Conservation (phyloP, 2,797 vertebrate species). For the Odontamblyopus rebecca region DNA sequence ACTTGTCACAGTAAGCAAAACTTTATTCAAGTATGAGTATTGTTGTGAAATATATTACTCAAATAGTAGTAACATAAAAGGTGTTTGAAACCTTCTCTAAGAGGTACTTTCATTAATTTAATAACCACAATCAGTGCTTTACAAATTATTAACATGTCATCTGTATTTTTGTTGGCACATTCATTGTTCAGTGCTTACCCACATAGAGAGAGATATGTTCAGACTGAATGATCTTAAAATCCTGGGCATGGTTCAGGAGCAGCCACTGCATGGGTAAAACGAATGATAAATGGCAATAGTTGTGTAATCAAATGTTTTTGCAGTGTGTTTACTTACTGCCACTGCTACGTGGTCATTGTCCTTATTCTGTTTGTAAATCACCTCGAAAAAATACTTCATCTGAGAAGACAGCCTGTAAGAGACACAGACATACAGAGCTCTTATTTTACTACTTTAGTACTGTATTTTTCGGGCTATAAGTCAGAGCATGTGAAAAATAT, state of each 20-base stretch:
- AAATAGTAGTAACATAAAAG: no score
- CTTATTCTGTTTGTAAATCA: slow-evolving; percentile 90
- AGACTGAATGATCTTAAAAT: slow-evolving; percentile 85
- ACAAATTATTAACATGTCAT: no score
- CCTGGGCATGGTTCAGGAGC: slow-evolving; percentile 65
- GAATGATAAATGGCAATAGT: neutral
- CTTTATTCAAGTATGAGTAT: no score
- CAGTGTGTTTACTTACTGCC: slow-evolving; percentile 80
- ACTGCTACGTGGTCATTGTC: slow-evolving; percentile 90
- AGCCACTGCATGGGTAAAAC: slow-evolving; percentile 82
- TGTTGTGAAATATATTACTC: no score
- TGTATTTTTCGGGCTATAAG: no score
- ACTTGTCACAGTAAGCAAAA: no score
- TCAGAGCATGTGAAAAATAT: no score
- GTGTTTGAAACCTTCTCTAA: no score
- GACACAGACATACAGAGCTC: neutral
- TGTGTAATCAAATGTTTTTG: neutral
- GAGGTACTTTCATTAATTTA: no score
- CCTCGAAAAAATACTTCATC: slow-evolving; percentile 90
- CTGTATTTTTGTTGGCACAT: neutral
- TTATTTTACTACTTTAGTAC: neutral
- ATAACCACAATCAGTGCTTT: no score
- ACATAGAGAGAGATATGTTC: slow-evolving; percentile 87
- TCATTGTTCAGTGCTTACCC: slow-evolving; percentile 77
- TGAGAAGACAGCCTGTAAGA: slow-evolving; percentile 78